Evolutionary conservation across 2,888 invertebrate species (phyloP), one percentile per base, ranked within the genome.

Genomic region (Elegia similella): DNA sequence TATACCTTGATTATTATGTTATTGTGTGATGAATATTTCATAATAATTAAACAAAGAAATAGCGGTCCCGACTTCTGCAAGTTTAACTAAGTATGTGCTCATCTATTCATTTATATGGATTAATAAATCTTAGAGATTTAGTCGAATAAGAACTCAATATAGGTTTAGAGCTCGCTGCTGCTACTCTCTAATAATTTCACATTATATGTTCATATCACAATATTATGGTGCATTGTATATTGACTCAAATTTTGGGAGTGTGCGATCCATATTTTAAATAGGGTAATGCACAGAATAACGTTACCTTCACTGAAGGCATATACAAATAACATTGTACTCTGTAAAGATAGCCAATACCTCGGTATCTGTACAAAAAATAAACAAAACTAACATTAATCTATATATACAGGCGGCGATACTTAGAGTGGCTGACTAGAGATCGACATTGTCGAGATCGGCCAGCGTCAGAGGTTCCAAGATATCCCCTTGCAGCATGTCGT

Each of bases 261-360:
- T 75, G 80, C 80, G 69, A 76, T 78, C 73, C 69, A 66, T 68
- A 74, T 78, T 76, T 72, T 69, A 73, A 72, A 70, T 70, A 73
- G 75, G 68, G 73, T 68, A 66, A n/a, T 73, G 76, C 78, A 77
- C 72, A 77, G 74, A 50, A 63, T 69, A 68, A 77, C 73, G 68
- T 69, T 69, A 70, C 89, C 89, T 90, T 88, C 90, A 90, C 80
- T 88, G 89, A 90, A 90, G 90, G 90, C 84, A 85, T 81, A 84
- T 81, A 78, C 76, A 76, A 77, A 77, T 68, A 67, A 82, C 73
- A 83, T 88, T 85, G 88, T 87, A 88, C 87, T 85, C 80, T 75
- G 75, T 77, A 76, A 66, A 76, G 78, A 84, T 82, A 83, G 79
- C 80, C 76, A 82, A 78, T 74, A 76, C 67, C 75, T 73, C 72